Evolutionary conservation across 2,888 invertebrate species (phyloP).

Genomic region (Coenonympha arcania): DNA sequence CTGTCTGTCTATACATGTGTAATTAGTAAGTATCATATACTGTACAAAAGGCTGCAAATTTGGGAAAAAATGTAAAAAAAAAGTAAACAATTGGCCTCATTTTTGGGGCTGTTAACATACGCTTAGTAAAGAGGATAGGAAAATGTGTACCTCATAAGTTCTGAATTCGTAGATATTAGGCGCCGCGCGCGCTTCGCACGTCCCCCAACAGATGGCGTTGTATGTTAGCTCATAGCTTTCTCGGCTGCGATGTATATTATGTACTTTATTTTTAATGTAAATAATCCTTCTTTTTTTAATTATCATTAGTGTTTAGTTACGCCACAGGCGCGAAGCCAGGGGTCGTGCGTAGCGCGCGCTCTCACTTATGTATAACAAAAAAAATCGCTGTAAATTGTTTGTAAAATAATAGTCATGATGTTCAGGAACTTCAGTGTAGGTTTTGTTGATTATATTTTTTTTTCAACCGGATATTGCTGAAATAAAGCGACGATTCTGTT

Average conservation of each 20-base stretch:
- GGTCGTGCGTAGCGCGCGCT: constrained; percentile 39
- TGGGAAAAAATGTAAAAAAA: constrained; percentile 66
- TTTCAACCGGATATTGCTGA: constrained; percentile 71
- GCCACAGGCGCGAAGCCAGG: constrained; percentile 33
- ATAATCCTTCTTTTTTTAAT: constrained; percentile 50
- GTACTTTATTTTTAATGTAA: constrained; percentile 48
- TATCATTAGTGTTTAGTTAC: constrained; percentile 36
- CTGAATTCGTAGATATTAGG: constrained; percentile 56
- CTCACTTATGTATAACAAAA: constrained; percentile 34
- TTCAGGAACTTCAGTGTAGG: constrained; percentile 70
- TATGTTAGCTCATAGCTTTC: constrained; percentile 38
- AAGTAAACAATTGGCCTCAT: constrained; percentile 64
- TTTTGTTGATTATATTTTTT: constrained; percentile 61
- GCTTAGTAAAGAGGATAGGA: constrained; percentile 71
- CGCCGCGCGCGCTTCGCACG: constrained; percentile 39
- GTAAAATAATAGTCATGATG: constrained; percentile 71
- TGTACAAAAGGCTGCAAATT: constrained; percentile 70
- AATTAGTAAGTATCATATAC: constrained; percentile 71
- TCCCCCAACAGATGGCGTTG: constrained; percentile 30
- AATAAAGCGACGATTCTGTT: constrained; percentile 73
- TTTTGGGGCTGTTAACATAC: constrained; percentile 66
- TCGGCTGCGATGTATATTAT: constrained; percentile 37
- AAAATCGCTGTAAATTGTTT: constrained; percentile 69
- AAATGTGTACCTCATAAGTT: constrained; percentile 62
- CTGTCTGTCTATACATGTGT: constrained; percentile 67